phyloP scores from a whole-genome alignment of 2,113 vertebrate species.

The Paratilapia polleni region DNA sequence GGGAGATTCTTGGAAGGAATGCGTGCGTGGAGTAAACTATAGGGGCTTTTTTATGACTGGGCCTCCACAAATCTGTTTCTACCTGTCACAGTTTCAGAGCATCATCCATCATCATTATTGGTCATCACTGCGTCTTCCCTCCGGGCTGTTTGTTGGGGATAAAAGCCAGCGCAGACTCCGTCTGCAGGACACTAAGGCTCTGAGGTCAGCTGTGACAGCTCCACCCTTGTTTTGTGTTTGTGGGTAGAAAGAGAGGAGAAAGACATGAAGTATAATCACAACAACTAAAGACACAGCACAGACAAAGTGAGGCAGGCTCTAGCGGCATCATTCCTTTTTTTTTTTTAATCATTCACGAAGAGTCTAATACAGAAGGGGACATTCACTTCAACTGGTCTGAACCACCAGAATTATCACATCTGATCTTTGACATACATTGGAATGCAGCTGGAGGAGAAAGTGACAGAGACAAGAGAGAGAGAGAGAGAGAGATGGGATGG shows the following conservation, averaged over 20 bases:
- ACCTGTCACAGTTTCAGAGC: not conserved
- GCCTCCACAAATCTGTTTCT: not conserved
- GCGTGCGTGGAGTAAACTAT: not conserved
- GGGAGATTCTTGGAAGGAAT: constrained; percentile 2
- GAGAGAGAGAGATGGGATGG: not conserved
- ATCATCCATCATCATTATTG: constrained; percentile 51
- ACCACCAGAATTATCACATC: not conserved
- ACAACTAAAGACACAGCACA: not conserved
- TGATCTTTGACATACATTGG: constrained; percentile 13
- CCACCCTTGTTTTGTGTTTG: constrained; percentile 31
- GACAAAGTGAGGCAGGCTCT: not conserved
- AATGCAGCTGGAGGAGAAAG: constrained; percentile 3
- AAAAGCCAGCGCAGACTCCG: not conserved
- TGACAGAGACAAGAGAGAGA: not conserved
- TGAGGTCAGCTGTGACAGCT: constrained; percentile 39
- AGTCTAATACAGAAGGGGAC: not conserved
- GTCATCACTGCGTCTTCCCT: constrained; percentile 21
- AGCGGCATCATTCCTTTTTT: not conserved
- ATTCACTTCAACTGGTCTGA: not conserved
- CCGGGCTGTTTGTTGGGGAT: constrained; percentile 11
- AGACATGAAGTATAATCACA: not conserved
- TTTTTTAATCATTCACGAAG: not conserved
- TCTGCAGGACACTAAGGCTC: not conserved
- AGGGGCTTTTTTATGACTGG: not conserved
- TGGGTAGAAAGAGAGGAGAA: not conserved